A percentile compares a stretch with the other conserved stretches of the same genome.
Conservation (phyloP, 2,113 vertebrate species). For the Callocephalon fimbriatum region DNA sequence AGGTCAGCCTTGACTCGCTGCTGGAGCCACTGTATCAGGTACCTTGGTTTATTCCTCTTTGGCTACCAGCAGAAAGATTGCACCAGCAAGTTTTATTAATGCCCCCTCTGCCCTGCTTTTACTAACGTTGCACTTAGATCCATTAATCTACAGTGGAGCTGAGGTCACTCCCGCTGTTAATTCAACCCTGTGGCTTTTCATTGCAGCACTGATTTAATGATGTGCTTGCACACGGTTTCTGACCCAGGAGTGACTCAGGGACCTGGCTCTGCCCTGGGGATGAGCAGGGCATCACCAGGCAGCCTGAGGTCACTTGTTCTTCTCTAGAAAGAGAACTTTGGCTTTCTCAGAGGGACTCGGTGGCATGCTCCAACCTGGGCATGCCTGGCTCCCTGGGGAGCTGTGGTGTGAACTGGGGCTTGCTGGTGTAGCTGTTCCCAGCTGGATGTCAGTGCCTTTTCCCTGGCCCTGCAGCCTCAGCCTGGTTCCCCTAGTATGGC, state of each 20-base stretch:
- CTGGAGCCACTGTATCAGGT: not conserved
- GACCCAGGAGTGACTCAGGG: not conserved
- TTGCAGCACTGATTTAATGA: not conserved
- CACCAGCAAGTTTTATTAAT: not conserved
- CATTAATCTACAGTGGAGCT: not conserved
- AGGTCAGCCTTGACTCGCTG: not conserved
- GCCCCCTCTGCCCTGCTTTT: not conserved
- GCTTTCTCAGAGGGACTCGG: not conserved
- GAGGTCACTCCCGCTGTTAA: not conserved
- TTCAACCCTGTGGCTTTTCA: not conserved
- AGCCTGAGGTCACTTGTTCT: not conserved
- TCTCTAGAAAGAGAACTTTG: not conserved
- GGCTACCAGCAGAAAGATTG: not conserved
- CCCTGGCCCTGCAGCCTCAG: not conserved
- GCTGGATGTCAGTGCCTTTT: not conserved
- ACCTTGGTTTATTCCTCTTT: not conserved
- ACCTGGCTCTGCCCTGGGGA: not conserved
- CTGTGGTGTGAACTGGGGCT: not conserved
- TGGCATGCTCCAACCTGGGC: not conserved
- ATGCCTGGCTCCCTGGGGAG: not conserved
- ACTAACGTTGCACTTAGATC: not conserved
- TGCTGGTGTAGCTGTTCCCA: accelerated
- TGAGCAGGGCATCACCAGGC: accelerated
- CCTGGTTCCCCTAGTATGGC: accelerated
- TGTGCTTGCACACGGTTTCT: accelerated